Evolutionary conservation across 2,113 vertebrate genomes (phyloP).

Genomic region (Sterrhoptilus dennistouni): DNA sequence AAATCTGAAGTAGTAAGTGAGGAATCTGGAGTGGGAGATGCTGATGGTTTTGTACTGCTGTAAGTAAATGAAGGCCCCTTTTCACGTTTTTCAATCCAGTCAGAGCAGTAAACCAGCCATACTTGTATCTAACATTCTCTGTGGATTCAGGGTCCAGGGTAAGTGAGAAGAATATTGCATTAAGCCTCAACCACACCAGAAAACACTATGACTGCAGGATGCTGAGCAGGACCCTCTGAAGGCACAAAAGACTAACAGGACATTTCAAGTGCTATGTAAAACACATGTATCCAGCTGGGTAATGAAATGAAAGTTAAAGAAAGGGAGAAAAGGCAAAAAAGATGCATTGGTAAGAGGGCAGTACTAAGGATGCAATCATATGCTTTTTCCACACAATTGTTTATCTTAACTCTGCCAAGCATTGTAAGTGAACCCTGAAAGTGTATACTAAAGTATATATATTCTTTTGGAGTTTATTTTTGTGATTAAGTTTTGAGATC

Average conservation of each 20-base stretch:
- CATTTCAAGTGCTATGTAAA: neutral
- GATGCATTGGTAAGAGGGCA: neutral
- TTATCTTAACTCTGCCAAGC: slow-evolving; percentile 62
- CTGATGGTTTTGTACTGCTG: neutral
- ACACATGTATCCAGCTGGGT: neutral
- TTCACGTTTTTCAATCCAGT: neutral
- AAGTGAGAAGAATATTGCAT: neutral
- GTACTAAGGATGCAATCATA: neutral
- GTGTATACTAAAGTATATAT: slow-evolving; percentile 66
- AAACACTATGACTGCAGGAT: neutral
- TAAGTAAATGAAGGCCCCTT: neutral
- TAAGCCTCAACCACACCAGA: neutral
- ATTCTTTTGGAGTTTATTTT: slow-evolving; percentile 60
- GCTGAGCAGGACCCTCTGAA: neutral
- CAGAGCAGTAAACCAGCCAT: neutral
- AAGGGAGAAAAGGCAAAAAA: neutral
- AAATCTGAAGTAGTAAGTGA: neutral
- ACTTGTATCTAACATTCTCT: neutral
- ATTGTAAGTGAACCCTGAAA: slow-evolving; percentile 39
- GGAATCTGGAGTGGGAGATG: neutral
- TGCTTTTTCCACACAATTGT: slow-evolving; percentile 49
- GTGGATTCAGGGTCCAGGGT: neutral
- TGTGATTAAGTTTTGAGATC: slow-evolving; percentile 67
- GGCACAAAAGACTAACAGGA: neutral
- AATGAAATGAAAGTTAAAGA: neutral